phyloP scores from a whole-genome alignment of 1,140 invertebrate species.

The Scaptomyza montana region DNA sequence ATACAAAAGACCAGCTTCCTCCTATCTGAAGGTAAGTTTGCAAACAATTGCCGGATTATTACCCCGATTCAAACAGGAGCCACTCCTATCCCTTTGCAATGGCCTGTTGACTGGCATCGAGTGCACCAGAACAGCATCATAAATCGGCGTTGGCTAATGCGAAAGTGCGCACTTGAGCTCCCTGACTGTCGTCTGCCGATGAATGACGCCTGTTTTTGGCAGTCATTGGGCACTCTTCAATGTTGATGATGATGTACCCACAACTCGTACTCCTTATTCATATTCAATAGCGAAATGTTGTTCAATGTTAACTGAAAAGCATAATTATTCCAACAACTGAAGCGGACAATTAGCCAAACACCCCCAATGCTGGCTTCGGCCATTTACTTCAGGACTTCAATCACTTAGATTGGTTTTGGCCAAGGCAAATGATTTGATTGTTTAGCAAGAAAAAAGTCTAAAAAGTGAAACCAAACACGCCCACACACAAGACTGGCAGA shows the following conservation, averaged over 20 bases:
- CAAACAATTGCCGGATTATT: conserved; percentile 53
- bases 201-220: conserved; percentile 56
- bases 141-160: conserved; percentile 68
- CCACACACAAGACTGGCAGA: not conserved
- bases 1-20: conserved; percentile 13
- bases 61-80: conserved; percentile 6
- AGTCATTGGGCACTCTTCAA: conserved; percentile 46
- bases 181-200: conserved; percentile 4
- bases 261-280: conserved; percentile 32
- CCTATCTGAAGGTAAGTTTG: conserved; percentile 13
- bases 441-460: not conserved
- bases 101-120: conserved; percentile 23
- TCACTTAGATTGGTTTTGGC: conserved; percentile 39
- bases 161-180: conserved; percentile 55
- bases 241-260: conserved; percentile 2
- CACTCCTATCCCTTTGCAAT: not conserved
- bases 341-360: not conserved
- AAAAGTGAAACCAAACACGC: not conserved
- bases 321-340: conserved; percentile 14
- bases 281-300: conserved; percentile 21
- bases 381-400: conserved; percentile 26
- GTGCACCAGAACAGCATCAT: conserved; percentile 59
- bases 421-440: conserved; percentile 28
- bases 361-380: not conserved
- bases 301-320: conserved; percentile 24